Evolutionary conservation across 1,140 invertebrate genomes (phyloP).

Genomic region (Coptotermes formosanus): DNA sequence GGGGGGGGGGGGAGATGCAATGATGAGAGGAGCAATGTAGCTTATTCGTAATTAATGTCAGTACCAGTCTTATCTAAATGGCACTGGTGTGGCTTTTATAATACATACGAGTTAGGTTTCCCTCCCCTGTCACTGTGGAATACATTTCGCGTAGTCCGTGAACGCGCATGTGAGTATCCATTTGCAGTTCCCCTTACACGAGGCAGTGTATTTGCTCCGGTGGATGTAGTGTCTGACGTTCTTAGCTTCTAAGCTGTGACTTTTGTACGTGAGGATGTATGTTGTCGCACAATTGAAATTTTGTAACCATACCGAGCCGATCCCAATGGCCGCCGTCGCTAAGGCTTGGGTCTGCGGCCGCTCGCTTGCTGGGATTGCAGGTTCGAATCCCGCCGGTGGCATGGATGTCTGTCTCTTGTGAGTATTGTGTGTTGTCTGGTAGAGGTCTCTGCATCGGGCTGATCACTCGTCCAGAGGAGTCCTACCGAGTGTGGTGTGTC

Average conservation of each 20-base stretch:
- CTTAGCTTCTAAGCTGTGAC: neutral
- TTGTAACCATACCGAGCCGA: no score
- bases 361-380: no score
- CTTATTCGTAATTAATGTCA: slow-evolving; percentile 7
- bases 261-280: neutral
- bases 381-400: no score
- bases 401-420: no score
- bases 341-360: no score
- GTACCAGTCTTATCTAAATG: neutral
- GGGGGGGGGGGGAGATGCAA: neutral
- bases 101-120: neutral
- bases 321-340: no score
- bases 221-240: neutral
- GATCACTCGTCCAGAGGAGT: no score
- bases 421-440: no score
- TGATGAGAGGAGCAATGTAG: neutral
- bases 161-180: neutral
- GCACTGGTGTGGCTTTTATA: neutral
- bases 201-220: neutral
- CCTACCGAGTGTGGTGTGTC: no score
- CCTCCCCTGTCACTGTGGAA: neutral
- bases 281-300: no score
- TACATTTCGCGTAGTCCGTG: neutral
- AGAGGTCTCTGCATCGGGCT: no score
- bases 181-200: neutral